Evolutionary conservation across 1,140 invertebrate species (phyloP).

Genomic region (Drosophila simulans): DNA sequence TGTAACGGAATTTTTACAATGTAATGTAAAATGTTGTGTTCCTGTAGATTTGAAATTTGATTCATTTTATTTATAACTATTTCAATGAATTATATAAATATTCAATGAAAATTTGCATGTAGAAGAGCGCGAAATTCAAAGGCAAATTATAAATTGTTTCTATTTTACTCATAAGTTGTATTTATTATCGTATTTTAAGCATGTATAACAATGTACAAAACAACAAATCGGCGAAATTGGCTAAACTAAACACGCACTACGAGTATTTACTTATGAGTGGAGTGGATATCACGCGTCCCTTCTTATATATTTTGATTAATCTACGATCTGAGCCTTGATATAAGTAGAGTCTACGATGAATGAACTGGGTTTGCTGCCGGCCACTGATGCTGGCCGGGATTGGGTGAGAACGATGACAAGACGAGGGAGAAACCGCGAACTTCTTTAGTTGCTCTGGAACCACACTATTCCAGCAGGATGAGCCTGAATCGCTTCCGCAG

Average conservation of each 20-base stretch:
- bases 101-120: not conserved
- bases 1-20: not conserved
- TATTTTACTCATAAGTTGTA: conserved; percentile 48
- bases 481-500: conserved; percentile 71
- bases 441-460: conserved; percentile 6
- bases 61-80: not conserved
- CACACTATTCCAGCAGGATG: conserved; percentile 70
- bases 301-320: conserved; percentile 42
- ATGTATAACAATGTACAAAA: conserved; percentile 82
- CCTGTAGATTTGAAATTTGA: not conserved
- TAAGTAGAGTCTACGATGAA: conserved; percentile 66
- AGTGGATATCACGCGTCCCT: conserved; percentile 50
- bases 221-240: conserved; percentile 77
- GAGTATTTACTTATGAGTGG: conserved; percentile 41
- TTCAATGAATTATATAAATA: not conserved
- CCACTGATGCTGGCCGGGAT: conserved; percentile 9
- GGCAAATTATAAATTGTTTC: conserved; percentile 2
- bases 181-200: conserved; percentile 71
- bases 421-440: conserved; percentile 69
- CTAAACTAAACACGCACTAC: conserved; percentile 72
- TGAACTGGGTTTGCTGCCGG: conserved; percentile 44
- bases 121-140: not conserved
- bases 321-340: conserved; percentile 67
- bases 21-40: not conserved
- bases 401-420: conserved; percentile 41